Evolutionary conservation across 2,888 invertebrate species (phyloP).

Genomic region (Camptogramma bilineatum): DNA sequence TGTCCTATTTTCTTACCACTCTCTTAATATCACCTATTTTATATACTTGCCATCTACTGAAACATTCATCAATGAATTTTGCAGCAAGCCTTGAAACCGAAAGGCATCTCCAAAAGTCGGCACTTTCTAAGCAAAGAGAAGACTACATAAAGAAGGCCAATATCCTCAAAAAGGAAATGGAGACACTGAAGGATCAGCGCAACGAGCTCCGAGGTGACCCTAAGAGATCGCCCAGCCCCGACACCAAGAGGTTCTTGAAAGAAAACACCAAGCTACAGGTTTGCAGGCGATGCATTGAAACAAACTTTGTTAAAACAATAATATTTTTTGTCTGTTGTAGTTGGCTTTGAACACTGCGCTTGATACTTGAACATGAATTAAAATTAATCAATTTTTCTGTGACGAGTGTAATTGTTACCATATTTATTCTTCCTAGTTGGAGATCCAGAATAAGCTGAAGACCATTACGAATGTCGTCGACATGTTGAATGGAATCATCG

Average conservation of each 20-base stretch:
- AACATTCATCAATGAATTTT: slow-evolving; percentile 38
- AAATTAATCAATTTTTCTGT: slow-evolving; percentile 1
- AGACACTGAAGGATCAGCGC: slow-evolving; percentile 91
- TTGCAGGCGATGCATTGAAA: slow-evolving; percentile 55
- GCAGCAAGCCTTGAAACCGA: slow-evolving; percentile 91
- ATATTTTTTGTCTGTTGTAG: slow-evolving; percentile 21
- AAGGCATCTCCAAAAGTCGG: slow-evolving; percentile 92
- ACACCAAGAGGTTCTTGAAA: slow-evolving; percentile 91
- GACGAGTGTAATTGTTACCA: slow-evolving; percentile 38
- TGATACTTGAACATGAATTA: slow-evolving; percentile 6
- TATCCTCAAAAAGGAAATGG: slow-evolving; percentile 91
- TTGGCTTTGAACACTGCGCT: slow-evolving; percentile 32
- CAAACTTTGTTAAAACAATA: slow-evolving; percentile 15
- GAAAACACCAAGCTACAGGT: slow-evolving; percentile 95
- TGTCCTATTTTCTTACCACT: slow-evolving; percentile 48
- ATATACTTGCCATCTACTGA: slow-evolving; percentile 37
- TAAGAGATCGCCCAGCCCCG: slow-evolving; percentile 89
- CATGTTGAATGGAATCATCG: slow-evolving; percentile 94
- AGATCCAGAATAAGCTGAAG: slow-evolving; percentile 91
- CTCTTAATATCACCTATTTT: slow-evolving; percentile 35
- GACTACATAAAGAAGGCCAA: slow-evolving; percentile 92
- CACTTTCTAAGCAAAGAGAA: slow-evolving; percentile 91
- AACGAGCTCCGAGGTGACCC: slow-evolving; percentile 89
- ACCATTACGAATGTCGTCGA: slow-evolving; percentile 95
- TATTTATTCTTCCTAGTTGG: slow-evolving; percentile 82